Evolutionary conservation across 2,797 vertebrate genomes (phyloP).

Genomic region (Anguilla marmorata): DNA sequence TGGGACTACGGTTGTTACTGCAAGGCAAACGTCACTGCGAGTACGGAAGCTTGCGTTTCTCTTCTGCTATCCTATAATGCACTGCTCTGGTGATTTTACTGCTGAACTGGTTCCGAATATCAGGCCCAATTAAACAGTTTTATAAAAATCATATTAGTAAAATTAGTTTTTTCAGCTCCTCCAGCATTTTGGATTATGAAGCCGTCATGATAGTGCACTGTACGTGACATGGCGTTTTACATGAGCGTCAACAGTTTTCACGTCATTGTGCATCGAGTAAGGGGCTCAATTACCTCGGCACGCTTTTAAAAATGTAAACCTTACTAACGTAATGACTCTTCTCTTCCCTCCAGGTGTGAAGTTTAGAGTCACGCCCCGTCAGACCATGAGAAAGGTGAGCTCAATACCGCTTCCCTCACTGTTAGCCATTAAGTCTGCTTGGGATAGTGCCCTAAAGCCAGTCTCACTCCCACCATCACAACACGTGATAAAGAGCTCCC

Average conservation of each 20-base stretch:
- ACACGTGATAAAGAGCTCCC: background rate
- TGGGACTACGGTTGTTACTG: background rate
- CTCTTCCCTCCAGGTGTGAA: slow-evolving; percentile 57
- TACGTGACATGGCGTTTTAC: background rate
- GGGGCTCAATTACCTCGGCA: background rate
- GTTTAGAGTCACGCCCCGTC: slow-evolving; percentile 51
- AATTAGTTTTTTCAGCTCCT: background rate
- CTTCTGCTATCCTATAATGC: background rate
- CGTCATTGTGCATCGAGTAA: background rate
- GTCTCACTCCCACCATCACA: background rate
- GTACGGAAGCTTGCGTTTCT: background rate
- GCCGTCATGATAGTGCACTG: background rate
- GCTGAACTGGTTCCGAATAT: background rate
- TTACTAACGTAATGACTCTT: slow-evolving; percentile 13
- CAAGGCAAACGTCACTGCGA: background rate
- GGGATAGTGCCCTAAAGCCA: background rate
- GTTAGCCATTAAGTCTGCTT: background rate
- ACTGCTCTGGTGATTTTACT: background rate
- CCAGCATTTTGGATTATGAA: background rate
- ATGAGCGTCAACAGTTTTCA: background rate
- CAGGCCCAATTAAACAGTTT: background rate
- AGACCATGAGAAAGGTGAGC: slow-evolving; percentile 32
- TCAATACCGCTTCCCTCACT: background rate
- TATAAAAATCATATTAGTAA: background rate
- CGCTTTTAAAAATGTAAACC: background rate